Conservation (phyloP, 2,888 invertebrate species). For the Ischnura elegans region DNA sequence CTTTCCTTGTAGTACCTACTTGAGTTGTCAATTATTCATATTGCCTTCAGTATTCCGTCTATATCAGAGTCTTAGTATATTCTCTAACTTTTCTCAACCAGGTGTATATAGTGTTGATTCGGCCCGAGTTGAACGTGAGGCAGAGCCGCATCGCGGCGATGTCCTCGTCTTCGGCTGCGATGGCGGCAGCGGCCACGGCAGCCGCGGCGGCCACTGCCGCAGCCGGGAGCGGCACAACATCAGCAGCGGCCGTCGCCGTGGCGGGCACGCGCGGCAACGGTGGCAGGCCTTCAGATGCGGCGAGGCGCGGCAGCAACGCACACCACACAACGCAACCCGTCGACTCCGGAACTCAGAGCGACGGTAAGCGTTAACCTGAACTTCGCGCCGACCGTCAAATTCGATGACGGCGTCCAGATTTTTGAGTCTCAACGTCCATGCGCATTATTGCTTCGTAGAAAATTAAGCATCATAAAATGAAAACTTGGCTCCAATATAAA, state of each 20-base stretch:
- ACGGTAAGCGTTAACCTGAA: conserved; percentile 75
- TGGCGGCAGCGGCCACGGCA: conserved; percentile 30
- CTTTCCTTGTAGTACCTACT: too few species aligned
- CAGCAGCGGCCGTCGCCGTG: conserved; percentile 64
- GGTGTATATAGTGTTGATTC: conserved; percentile 93
- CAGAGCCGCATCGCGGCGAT: conserved; percentile 91
- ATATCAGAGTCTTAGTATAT: too few species aligned
- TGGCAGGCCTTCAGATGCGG: conserved; percentile 57
- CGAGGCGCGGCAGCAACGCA: conserved; percentile 69
- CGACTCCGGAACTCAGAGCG: conserved; percentile 76
- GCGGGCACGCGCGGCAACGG: conserved; percentile 18
- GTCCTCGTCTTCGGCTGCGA: conserved; percentile 74
- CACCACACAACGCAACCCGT: conserved; percentile 73
- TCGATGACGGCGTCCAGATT: too few species aligned
- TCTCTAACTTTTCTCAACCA: too few species aligned
- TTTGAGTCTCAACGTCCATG: too few species aligned
- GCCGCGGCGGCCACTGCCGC: conserved; percentile 52
- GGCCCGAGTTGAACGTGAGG: conserved; percentile 93
- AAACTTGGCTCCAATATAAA: too few species aligned
- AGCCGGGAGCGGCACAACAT: conserved; percentile 55
- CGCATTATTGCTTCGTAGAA: too few species aligned
- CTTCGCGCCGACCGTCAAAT: too few species aligned
- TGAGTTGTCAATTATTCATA: too few species aligned
- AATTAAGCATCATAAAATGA: too few species aligned
- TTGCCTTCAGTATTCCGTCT: too few species aligned